Conservation (phyloP, 2,113 vertebrate species). For the Rhabdomys dilectus region DNA sequence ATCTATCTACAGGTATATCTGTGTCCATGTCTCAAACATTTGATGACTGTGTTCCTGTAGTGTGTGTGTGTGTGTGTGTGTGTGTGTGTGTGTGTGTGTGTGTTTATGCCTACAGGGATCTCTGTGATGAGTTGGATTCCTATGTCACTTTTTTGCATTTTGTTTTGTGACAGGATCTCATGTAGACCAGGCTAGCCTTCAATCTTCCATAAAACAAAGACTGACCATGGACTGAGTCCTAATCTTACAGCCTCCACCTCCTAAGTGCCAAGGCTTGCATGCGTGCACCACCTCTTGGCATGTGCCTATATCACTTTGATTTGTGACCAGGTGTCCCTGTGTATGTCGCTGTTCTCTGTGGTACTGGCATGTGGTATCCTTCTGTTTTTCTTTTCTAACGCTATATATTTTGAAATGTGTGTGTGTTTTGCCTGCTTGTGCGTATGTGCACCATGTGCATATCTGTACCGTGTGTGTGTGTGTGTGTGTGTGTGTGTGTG, state of each 20-base stretch:
- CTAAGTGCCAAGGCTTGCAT: background rate
- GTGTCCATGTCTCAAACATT: background rate
- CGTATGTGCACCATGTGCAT: background rate
- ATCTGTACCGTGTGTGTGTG: background rate
- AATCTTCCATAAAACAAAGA: background rate
- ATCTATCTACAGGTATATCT: background rate
- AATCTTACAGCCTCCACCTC: background rate
- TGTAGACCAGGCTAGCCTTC: background rate
- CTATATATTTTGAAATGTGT: background rate
- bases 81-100: conserved; percentile 9
- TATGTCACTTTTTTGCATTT: too few species aligned
- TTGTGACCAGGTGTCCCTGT: background rate
- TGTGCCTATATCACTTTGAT: background rate
- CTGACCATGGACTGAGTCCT: background rate
- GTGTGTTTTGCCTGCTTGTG: background rate
- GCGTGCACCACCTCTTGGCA: background rate
- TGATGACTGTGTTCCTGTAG: background rate
- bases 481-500: accelerated
- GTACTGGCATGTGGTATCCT: background rate
- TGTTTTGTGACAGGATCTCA: background rate
- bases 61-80: conserved; percentile 6
- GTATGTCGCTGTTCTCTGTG: background rate
- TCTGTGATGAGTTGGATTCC: background rate
- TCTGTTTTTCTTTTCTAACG: background rate
- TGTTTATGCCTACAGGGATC: background rate